Base-by-base conservation (phyloP, 2,888 invertebrate species). In the Andrena chrysosceles region DNA sequence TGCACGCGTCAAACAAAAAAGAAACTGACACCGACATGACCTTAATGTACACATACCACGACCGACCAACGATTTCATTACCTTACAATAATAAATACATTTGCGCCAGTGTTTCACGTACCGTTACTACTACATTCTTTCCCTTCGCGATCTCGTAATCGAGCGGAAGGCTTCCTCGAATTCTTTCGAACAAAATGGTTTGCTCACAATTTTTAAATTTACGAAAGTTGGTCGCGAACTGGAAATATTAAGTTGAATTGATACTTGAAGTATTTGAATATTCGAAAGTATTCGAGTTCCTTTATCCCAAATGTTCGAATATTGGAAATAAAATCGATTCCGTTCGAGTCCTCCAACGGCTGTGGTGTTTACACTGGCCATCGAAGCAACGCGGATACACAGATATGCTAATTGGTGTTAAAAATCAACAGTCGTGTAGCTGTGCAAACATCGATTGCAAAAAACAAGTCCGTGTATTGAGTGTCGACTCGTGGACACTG, bases 371-470 rank as follows among this genome's bases (percentile, higher is more conserved):
- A 68, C 54, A 42, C 62, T 63, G 33, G 8, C 29, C n/a, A 26
- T 59, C n/a, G 29, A 48, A 31, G 20, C 16, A 62, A 67, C 62
- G 16, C 42, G 42, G 35, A 60, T 48, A 29, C 29, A 63, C 54
- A 35, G 62, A 72, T 79, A 79, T 78, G 67, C 54, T 81, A 81
- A 81, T 79, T 67, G 16, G 20, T 13, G 62, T 6, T 67, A 62
- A 81, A 81, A 71, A 81, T 67, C 79, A 67, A 78, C 80, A 72
- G 29, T 29, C 54, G 48, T 33, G 54, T 62, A 70, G 71, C 70
- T 31, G 42, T 2, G 33, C 70, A 71, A 72, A 67, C 59, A 73
- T 77, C 60, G 73, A 73, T 35, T 42, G 42, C 42, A 10, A 20
- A 67, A 59, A 56, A 72, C 62, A 60, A 66, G 20, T 72, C 23